These are phyloP conservation scores for Chiloscyllium plagiosum DNA, from an alignment of 2,113 vertebrate genomes.

Conservation along the genomic window DNA sequence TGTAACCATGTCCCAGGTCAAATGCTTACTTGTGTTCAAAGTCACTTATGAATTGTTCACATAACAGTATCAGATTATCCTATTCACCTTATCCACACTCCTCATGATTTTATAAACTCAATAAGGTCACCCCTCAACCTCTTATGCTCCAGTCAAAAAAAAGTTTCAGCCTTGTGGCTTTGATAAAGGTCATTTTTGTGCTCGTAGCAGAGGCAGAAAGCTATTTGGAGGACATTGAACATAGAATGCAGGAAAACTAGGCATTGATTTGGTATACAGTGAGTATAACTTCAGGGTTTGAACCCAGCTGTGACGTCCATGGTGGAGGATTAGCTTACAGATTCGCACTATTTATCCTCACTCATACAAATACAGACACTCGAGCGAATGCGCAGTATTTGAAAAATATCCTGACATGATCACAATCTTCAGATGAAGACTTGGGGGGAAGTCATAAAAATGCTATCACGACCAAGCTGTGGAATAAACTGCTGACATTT, in stretches of 20 bases:
- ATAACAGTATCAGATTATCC: background rate
- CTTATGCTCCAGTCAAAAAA: too few relatives aligned
- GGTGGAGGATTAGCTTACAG: background rate
- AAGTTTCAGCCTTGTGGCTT: background rate
- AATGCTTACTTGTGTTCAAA: conserved; percentile 39
- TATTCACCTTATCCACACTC: background rate
- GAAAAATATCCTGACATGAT: background rate
- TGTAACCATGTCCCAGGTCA: background rate
- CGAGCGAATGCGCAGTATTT: background rate
- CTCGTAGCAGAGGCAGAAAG: background rate
- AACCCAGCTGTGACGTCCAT: background rate
- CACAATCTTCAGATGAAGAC: background rate
- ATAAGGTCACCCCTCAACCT: too few relatives aligned
- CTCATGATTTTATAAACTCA: too few relatives aligned
- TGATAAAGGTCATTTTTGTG: background rate
- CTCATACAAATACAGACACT: background rate
- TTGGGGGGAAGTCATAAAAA: background rate
- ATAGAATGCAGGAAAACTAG: background rate
- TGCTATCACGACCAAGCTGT: background rate
- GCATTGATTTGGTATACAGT: background rate
- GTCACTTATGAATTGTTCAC: conserved; percentile 39
- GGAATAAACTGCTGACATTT: background rate
- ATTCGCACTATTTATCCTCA: background rate
- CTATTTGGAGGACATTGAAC: background rate
- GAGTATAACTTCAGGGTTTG: background rate